Base-by-base conservation (phyloP, 2,888 invertebrate species). In the Pseudeuparius sepicola region DNA sequence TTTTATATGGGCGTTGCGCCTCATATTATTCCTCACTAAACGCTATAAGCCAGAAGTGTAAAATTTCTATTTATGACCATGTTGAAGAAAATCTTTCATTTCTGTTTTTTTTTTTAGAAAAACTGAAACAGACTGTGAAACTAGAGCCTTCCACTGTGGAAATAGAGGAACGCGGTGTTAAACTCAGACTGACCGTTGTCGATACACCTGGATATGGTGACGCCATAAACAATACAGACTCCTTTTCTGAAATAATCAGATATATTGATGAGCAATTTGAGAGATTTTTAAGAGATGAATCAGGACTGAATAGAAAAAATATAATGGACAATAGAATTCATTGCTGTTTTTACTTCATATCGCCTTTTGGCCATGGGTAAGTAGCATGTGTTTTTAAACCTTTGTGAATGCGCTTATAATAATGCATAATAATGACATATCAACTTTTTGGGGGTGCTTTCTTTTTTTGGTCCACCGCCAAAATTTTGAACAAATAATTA, bases 181-280 rank as follows among this genome's bases (percentile, higher is more conserved):
- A 93, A 57, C 67, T 94, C 31, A 75, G 93, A 24, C 66, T 94
- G 37, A 94, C 94, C 1, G 90, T 89, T 2, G 92, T 94, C 1
- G 94, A 96, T 61, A 94, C 94, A 4, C 94, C 94, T 1, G 94
- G 94, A 1, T 94, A 86, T 60, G 93, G 93, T 26, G 94, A 94
- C 65, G 89, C 92, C 9, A 87, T 94, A 47, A 85, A 94, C 57
- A 92, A 89, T 60, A 86, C 87, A 2, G 87, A 93, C 58, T 89
- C 90, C 57, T 94, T 94, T 64, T 78, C 82, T 64, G 83, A 92
- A 39, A 93, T 97, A 48, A 86, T 96, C 46, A 82, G 89, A 59
- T 97, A 96, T 63, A 93, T 97, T 49, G 94, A 97, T 59, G 92
- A 94, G 56, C 96, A 96, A 61, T 97, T 93, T 65, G 90, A 92